Conservation (phyloP, 2,113 vertebrate genomes). For the Octodon degus region DNA sequence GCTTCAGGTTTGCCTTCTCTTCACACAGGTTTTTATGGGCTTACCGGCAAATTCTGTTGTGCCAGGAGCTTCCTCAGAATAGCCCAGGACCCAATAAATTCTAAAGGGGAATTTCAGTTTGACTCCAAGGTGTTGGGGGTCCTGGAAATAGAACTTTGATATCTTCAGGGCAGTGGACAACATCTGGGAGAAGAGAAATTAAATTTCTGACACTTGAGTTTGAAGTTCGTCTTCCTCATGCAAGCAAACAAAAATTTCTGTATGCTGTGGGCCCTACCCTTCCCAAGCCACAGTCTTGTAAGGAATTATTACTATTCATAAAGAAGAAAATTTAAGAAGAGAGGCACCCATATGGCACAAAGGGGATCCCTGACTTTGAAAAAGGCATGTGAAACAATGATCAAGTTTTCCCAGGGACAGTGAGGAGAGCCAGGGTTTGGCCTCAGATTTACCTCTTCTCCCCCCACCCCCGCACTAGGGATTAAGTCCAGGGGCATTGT, state of each 20-base stretch:
- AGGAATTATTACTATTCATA: not conserved
- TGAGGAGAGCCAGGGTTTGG: not conserved
- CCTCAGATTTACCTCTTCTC: not conserved
- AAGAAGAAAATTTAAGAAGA: not conserved
- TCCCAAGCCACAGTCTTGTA: not conserved
- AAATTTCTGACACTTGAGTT: constrained; percentile 49
- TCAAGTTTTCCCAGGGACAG: not conserved
- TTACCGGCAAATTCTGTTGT: constrained; percentile 41
- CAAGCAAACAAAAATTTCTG: not conserved
- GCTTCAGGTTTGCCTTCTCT: constrained; percentile 51
- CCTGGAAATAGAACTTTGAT: not conserved
- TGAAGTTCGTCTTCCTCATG: constrained; percentile 40
- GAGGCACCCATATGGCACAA: not conserved
- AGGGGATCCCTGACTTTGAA: not conserved
- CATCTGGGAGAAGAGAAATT: constrained; percentile 51
- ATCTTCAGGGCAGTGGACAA: not conserved
- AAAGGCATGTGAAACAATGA: not conserved
- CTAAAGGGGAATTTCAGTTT: constrained; percentile 49
- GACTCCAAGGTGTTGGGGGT: not conserved
- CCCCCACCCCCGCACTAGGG: not conserved
- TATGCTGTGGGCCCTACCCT: not conserved
- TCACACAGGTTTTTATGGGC: constrained; percentile 52
- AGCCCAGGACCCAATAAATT: constrained; percentile 33
- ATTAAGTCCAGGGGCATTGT: not conserved
- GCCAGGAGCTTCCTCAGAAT: constrained; percentile 51